A percentile compares a stretch with the other conserved stretches of the same genome.
Conservation (phyloP, 2,113 vertebrate genomes). For the Nibea coibor region DNA sequence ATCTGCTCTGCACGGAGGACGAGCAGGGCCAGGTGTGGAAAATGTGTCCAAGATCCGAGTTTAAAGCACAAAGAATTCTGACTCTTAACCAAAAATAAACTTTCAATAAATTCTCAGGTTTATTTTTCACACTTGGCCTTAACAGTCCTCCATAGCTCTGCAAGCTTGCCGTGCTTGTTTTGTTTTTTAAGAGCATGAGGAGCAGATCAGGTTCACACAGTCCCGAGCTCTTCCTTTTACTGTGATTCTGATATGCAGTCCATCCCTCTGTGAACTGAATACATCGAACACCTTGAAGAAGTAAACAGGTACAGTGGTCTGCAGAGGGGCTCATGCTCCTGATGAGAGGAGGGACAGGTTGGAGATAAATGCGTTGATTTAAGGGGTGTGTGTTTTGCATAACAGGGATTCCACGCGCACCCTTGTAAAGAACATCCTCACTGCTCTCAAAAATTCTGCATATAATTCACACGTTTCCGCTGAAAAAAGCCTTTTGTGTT, state of each 20-base stretch:
- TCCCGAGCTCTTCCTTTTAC: constrained; percentile 2
- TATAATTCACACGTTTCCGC: constrained; percentile 30
- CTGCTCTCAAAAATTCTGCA: constrained; percentile 37
- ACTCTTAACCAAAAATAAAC: no score
- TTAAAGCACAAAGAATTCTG: no score
- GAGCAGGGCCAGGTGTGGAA: no score
- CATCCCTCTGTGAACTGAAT: constrained; percentile 18
- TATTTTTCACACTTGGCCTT: no score
- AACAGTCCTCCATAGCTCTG: not conserved
- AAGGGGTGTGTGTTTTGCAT: constrained; percentile 53
- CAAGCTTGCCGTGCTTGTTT: constrained; percentile 5
- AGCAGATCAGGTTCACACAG: constrained; percentile 11
- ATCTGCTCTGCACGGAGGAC: no score
- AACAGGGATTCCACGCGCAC: constrained; percentile 40
- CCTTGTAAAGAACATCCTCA: constrained; percentile 19
- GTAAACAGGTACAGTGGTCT: not conserved
- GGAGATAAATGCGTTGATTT: constrained; percentile 25
- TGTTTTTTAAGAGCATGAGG: constrained; percentile 4
- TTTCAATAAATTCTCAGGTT: no score
- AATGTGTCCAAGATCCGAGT: no score
- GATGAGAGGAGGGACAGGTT: not conserved
- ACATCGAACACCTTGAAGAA: constrained; percentile 34
- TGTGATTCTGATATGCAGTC: constrained; percentile 39
- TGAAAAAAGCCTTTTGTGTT: constrained; percentile 30
- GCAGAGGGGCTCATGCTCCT: constrained; percentile 37